These are phyloP conservation scores for Tauraco erythrolophus DNA, from an alignment of 2,113 vertebrate species.

Conservation along the genomic window DNA sequence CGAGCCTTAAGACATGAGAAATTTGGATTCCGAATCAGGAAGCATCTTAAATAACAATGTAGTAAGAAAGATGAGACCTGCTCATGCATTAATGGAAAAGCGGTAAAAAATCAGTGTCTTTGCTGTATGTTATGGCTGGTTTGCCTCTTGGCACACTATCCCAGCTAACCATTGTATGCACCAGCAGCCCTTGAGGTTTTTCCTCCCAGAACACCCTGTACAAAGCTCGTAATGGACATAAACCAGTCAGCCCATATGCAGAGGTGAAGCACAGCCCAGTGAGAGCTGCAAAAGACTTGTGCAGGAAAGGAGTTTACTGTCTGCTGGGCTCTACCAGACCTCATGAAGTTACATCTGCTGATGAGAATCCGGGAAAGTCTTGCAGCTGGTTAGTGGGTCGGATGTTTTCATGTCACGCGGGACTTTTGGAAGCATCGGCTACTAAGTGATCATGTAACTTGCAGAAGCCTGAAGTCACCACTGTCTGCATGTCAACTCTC, in stretches of 20 bases:
- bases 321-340: background rate
- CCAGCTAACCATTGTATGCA: background rate
- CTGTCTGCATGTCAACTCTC: background rate
- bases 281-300: background rate
- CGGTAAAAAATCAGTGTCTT: background rate
- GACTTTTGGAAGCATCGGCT: background rate
- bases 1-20: background rate
- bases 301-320: background rate
- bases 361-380: background rate
- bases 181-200: background rate
- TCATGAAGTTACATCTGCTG: background rate
- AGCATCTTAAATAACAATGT: background rate
- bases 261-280: background rate
- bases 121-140: background rate
- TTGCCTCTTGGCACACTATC: background rate
- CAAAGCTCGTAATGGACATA: background rate
- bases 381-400: background rate
- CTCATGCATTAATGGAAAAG: background rate
- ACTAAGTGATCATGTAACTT: background rate
- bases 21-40: background rate
- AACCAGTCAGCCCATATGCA: background rate
- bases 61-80: background rate
- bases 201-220: background rate
- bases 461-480: constrained; percentile 20
- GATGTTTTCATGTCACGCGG: background rate